Evolutionary conservation across 2,113 vertebrate genomes (phyloP), one percentile per base, ranked within the genome.

Genomic region (Gorsachius goisagi): DNA sequence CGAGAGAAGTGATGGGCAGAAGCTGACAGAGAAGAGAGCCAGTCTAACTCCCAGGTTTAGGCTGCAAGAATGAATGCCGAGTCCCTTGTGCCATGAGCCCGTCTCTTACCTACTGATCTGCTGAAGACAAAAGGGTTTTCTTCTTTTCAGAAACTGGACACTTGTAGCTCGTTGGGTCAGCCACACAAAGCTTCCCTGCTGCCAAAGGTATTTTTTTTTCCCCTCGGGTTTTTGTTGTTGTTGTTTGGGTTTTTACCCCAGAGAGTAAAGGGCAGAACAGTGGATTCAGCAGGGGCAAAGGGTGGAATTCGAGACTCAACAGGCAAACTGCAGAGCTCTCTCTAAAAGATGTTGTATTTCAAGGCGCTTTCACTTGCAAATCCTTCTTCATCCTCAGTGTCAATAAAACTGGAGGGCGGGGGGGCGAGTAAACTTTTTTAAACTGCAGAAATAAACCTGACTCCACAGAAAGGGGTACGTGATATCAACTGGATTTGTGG

Each of bases 331-430:
- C 94, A 87, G 74, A 68, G 95, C 78, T 78, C 84, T 52, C 85
- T 96, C 89, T 71, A 66, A 88, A 88, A 92, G 92, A 93, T 80
- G 93, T 28, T 88, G 89, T 74, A 74, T 83, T 95, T 97, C 93
- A 96, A 91, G 93, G 83, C 85, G 90, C 90, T 96, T 96, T 96
- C 96, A 94, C 77, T 95, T 94, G 93, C 96, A 96, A 96, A 97
- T 96, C 82, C 93, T 96, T 95, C 94, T 96, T 97, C 96, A 93
- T 92, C 88, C 95, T 83, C 96, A 84, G 75, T 63, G 92, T 94
- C 95, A 95, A 93, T 90, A 95, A 90, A 90, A 85, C 63, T 3
- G 78, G 71, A 89, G 44, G 72, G 13, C 15, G 53, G 45, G 58
- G 12, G 66, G 27, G 13, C 41, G 13, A 71, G 55, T 33, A 93